A percentile compares a stretch with the other conserved stretches of the same genome.
These are phyloP conservation scores for Tinea trinotella DNA, from an alignment of 2,888 invertebrate species.

Conservation along the genomic window DNA sequence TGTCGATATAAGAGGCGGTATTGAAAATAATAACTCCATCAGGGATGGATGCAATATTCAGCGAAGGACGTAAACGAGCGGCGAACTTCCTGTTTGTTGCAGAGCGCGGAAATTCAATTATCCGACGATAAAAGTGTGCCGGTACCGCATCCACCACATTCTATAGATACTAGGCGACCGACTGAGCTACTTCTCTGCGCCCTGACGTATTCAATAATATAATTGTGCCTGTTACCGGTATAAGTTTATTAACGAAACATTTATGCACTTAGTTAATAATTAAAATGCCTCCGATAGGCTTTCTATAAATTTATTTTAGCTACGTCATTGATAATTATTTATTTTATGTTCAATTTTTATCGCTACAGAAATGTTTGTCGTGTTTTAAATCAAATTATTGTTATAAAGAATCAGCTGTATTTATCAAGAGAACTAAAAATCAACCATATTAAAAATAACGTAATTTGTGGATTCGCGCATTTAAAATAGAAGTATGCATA, in stretches of 20 bases:
- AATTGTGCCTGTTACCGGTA: neutral
- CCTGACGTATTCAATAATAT: neutral
- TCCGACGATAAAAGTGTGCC: constrained; percentile 52
- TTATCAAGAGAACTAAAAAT: too few relatives aligned
- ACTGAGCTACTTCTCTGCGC: neutral
- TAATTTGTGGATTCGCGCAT: too few relatives aligned
- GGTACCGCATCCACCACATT: constrained; percentile 6
- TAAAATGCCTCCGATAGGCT: neutral
- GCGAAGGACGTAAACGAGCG: constrained; percentile 37
- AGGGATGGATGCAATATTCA: constrained; percentile 48
- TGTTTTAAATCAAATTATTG: too few relatives aligned
- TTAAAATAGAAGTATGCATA: too few relatives aligned
- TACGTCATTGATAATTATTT: too few relatives aligned
- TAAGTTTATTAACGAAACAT: neutral
- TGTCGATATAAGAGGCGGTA: constrained; percentile 23
- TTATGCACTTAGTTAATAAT: neutral
- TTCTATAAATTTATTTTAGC: neutral
- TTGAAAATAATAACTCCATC: constrained; percentile 55
- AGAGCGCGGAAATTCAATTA: constrained; percentile 66
- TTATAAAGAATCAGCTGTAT: too few relatives aligned
- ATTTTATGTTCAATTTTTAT: too few relatives aligned
- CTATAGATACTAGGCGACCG: constrained; percentile 2
- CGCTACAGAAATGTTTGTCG: too few relatives aligned
- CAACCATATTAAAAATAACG: too few relatives aligned
- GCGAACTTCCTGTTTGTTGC: constrained; percentile 61